Base-by-base conservation (phyloP, 2,797 vertebrate species). In the Centroberyx gerrardi region DNA sequence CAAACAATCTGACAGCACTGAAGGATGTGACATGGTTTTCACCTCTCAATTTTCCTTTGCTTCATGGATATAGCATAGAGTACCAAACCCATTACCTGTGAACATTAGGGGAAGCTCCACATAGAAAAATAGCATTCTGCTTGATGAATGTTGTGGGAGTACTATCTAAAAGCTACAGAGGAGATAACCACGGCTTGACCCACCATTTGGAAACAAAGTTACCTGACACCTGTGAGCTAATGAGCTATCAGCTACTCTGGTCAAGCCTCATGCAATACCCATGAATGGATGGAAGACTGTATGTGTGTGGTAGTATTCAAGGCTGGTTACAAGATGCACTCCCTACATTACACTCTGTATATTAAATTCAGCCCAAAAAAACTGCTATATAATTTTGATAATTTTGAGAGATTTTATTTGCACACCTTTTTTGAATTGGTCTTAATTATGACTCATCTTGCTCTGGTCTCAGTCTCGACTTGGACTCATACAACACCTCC, bases 201-300 rank as follows among this genome's bases (percentile, higher is more conserved):
- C 17, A 64, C 68, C 67, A 62, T 86, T 85, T 82, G 68, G 74
- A 70, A 89, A 87, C 80, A 65, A 56, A 65, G 91, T 87, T 75
- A 94, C 77, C 69, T 0, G 89, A 93, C 77, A 92, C 93, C 84
- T 67, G 77, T 71, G 63, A 78, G 72, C 60, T 83, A 82, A 87
- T 68, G 74, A 90, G 86, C 76, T 77, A 68, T 85, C 83, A 72
- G 66, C 66, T 60, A 46, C 52, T 78, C 77, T 22, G 65, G 38
- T 85, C 72, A 63, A 56, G n/a, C 44, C 83, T 93, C 84, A 88
- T 90, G 76, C 64, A 90, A 88, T 76, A 87, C 74, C n/a, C 70
- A 90, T 89, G 85, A 85, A 78, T 48, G 62, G 62, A 74, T 69
- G 48, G 55, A 55, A 33, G 78, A 18, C 64, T 77, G 38, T 12